phyloP scores from a whole-genome alignment of 2,888 invertebrate species.

The Aporophyla lueneburgensis region DNA sequence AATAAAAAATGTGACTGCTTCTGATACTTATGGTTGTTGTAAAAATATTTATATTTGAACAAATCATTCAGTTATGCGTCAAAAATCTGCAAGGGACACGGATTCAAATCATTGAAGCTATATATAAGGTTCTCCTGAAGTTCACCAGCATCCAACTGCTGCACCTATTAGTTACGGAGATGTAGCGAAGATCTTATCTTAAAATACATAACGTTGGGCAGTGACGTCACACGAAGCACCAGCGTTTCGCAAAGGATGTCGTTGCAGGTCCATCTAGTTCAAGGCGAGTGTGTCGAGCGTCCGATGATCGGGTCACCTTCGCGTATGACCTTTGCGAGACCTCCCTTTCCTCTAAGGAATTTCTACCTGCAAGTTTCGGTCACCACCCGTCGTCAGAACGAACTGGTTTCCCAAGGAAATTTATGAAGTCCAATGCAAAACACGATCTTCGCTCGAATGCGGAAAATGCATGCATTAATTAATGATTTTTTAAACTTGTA shows the following conservation, averaged over 20 bases:
- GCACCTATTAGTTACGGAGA: neutral
- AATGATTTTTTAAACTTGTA: conserved; percentile 13
- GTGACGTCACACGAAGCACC: conserved; percentile 54
- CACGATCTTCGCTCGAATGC: conserved; percentile 29
- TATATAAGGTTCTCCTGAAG: neutral
- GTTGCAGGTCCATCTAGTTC: conserved; percentile 80
- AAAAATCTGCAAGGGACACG: neutral
- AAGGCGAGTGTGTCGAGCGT: conserved; percentile 81
- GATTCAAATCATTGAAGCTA: neutral
- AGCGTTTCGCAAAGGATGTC: conserved; percentile 76
- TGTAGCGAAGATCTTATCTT: neutral
- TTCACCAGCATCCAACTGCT: neutral
- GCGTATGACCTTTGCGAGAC: conserved; percentile 81
- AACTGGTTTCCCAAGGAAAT: conserved; percentile 76
- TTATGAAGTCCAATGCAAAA: conserved; percentile 42
- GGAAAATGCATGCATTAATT: conserved; percentile 42
- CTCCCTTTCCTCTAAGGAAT: conserved; percentile 83
- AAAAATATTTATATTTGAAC: neutral
- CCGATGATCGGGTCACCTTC: conserved; percentile 85
- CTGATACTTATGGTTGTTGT: neutral
- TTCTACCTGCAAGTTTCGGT: conserved; percentile 77
- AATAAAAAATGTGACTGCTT: neutral
- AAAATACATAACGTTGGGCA: conserved; percentile 28
- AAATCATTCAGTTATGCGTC: neutral
- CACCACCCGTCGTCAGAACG: conserved; percentile 46